Conservation (phyloP, 2,797 vertebrate species). For the Pipistrellus pygmaeus region DNA sequence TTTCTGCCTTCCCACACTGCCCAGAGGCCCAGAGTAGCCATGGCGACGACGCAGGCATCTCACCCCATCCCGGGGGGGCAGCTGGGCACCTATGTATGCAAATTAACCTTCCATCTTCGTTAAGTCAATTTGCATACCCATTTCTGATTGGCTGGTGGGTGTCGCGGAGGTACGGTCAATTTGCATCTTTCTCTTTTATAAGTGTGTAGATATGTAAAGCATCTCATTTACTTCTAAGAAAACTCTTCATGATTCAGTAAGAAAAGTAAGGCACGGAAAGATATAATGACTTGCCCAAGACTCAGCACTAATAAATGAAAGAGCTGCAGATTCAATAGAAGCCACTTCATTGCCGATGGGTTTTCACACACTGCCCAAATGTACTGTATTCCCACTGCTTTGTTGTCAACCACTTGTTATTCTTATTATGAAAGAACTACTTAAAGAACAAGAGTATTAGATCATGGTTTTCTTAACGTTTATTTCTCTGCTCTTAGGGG, state of each 20-base stretch:
- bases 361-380: background rate
- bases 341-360: background rate
- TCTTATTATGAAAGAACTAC: background rate
- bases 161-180: too few species aligned
- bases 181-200: too few species aligned
- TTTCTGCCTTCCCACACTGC: too few species aligned
- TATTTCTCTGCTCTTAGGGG: background rate
- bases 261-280: background rate
- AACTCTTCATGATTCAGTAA: background rate
- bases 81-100: too few species aligned
- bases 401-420: background rate
- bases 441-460: background rate
- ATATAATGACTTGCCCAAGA: background rate
- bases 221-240: background rate
- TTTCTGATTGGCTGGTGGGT: too few species aligned
- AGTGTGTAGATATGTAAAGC: background rate
- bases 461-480: background rate
- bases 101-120: too few species aligned
- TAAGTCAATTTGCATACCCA: too few species aligned
- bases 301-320: background rate
- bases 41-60: too few species aligned
- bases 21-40: too few species aligned
- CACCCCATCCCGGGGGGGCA: too few species aligned
- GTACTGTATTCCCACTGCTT: fast-evolving
- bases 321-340: background rate